These are phyloP conservation scores for Bombus fervidus DNA, from an alignment of 1,140 invertebrate genomes.

Conservation along the genomic window DNA sequence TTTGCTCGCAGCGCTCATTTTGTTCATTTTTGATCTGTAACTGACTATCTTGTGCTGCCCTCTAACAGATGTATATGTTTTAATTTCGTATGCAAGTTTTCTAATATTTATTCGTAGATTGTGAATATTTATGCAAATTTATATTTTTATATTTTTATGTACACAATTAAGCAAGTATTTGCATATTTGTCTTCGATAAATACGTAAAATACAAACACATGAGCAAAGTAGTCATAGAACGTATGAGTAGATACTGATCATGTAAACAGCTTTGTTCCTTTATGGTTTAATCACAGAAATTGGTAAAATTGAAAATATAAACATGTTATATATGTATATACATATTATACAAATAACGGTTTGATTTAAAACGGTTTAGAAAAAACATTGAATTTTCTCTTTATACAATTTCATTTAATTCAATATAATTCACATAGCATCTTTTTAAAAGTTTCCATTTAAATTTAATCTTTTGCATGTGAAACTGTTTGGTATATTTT, in stretches of 20 bases:
- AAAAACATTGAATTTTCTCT: neutral
- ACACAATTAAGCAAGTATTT: too few relatives aligned
- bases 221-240: neutral
- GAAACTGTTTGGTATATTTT: neutral
- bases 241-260: neutral
- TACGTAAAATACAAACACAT: neutral
- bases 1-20: conserved; percentile 56
- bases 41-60: conserved; percentile 14
- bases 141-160: neutral
- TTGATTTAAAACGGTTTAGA: neutral
- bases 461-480: too few relatives aligned
- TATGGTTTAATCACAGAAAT: too few relatives aligned
- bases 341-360: too few relatives aligned
- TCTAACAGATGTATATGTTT: neutral
- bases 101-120: neutral
- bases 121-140: neutral
- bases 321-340: too few relatives aligned
- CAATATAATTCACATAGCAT: too few relatives aligned
- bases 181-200: neutral
- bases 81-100: neutral
- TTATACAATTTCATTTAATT: neutral
- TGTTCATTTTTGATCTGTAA: conserved; percentile 7
- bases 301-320: too few relatives aligned
- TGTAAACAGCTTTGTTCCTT: too few relatives aligned
- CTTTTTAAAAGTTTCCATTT: too few relatives aligned